Percentiles rank a stretch among this genome's conserved stretches.
Conservation (phyloP, 2,113 vertebrate species). For the Cebidichthys violaceus region DNA sequence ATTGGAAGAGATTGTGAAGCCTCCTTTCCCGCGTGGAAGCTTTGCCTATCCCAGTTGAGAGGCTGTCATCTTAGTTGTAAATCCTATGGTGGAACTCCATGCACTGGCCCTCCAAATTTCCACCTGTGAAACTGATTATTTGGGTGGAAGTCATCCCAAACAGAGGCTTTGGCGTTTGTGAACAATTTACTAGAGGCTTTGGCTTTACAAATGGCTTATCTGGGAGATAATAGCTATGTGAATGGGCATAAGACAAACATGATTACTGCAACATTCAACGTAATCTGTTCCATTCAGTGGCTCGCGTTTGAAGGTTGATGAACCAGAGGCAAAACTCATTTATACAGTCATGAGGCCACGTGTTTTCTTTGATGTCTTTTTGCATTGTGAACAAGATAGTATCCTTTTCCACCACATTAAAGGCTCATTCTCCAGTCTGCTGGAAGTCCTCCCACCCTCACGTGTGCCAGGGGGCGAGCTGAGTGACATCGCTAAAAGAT, state of each 20-base stretch:
- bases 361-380: slow-evolving; percentile 53
- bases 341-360: slow-evolving; percentile 1
- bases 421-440: slow-evolving; percentile 52
- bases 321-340: slow-evolving; percentile 37
- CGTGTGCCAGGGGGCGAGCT: slow-evolving; percentile 33
- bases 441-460: slow-evolving; percentile 53
- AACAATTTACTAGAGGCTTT: slow-evolving; percentile 16
- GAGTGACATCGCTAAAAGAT: slow-evolving; percentile 60
- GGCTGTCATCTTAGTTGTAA: slow-evolving; percentile 42
- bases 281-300: slow-evolving; percentile 29
- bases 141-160: slow-evolving; percentile 37
- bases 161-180: slow-evolving; percentile 16
- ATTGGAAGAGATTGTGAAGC: slow-evolving; percentile 22
- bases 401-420: slow-evolving; percentile 64
- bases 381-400: slow-evolving; percentile 56
- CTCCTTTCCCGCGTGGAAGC: slow-evolving; percentile 32
- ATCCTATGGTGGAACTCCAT: slow-evolving; percentile 44
- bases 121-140: slow-evolving; percentile 53
- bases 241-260: slow-evolving; percentile 20
- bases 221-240: neutral
- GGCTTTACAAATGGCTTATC: slow-evolving; percentile 3
- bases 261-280: slow-evolving; percentile 9
- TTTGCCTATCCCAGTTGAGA: slow-evolving; percentile 25
- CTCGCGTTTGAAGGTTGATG: slow-evolving; percentile 21
- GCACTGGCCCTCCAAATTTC: slow-evolving; percentile 37